Base-by-base conservation (phyloP, 2,888 invertebrate genomes). In the Eretmocerus hayati region DNA sequence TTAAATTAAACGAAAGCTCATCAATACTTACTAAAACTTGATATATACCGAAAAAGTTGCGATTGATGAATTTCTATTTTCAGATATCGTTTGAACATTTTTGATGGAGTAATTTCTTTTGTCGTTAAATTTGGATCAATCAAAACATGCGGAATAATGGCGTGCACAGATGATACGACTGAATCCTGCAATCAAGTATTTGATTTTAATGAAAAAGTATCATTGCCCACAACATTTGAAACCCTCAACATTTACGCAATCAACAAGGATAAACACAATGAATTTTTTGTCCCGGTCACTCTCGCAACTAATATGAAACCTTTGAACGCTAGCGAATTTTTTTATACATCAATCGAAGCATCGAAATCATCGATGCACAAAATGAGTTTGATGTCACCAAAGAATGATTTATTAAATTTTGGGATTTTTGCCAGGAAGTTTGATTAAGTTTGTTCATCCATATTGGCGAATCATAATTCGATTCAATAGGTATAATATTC, bases 391-490 rank as follows among this genome's bases (percentile, higher is more conserved):
- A 56, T 20, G 9, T 46, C 54, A 40, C 41, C 59, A 13, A 56
- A 48, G 40, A 56, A 56, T 15, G 55, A 59, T 45, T 42, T 65
- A 11, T 52, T 63, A 42, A 56, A 61, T 2, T 65, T 65, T 42
- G 59, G 58, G 4, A 60, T 65, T 48, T 62, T 56, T 32, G 64
- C 62, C 6, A 50, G 65, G 52, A 58, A 63, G 45, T 62, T 62
- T 42, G 41, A 48, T 8, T 21, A n/a, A n/a, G n/a, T n/a, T n/a
- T n/a, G n/a, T n/a, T n/a, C n/a, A n/a, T n/a, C n/a, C n/a, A n/a
- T n/a, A n/a, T n/a, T n/a, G n/a, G n/a, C n/a, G n/a, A n/a, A n/a
- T n/a, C n/a, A n/a, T n/a, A n/a, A n/a, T n/a, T n/a, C n/a, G n/a
- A n/a, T n/a, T n/a, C n/a, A n/a, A n/a, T n/a, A n/a, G n/a, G n/a